These are phyloP conservation scores for Glaucopsyche alexis DNA, from an alignment of 2,888 invertebrate species.

Conservation along the genomic window DNA sequence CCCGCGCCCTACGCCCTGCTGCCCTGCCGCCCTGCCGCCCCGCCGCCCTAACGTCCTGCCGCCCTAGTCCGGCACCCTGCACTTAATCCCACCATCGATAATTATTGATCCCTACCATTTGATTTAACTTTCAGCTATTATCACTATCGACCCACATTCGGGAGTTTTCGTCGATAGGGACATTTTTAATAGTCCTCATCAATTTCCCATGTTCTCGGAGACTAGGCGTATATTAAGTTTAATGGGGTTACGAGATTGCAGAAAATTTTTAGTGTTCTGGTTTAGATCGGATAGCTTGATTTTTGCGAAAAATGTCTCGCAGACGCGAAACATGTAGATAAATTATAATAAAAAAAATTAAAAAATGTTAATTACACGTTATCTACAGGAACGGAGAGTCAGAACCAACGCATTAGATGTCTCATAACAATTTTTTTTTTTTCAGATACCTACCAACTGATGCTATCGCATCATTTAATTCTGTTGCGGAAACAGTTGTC, in stretches of 20 bases:
- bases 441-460: not conserved
- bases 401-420: too few relatives aligned
- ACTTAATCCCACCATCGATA: slow-evolving; percentile 6
- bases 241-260: not conserved
- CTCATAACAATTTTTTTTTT: too few relatives aligned
- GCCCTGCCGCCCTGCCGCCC: not conserved
- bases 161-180: slow-evolving; percentile 1
- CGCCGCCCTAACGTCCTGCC: not conserved
- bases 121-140: slow-evolving; percentile 2
- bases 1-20: not conserved
- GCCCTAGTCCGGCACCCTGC: not conserved
- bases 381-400: too few relatives aligned
- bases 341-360: too few relatives aligned
- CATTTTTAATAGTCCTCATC: slow-evolving; percentile 1
- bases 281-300: too few relatives aligned
- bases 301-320: too few relatives aligned
- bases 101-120: slow-evolving; percentile 3
- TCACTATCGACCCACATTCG: slow-evolving; percentile 10
- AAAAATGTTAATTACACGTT: too few relatives aligned
- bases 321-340: too few relatives aligned
- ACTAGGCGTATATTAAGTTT: not conserved
- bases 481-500: slow-evolving; percentile 1
- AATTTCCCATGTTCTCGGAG: not conserved
- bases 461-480: not conserved
- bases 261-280: not conserved